Base-by-base conservation (phyloP, 2,797 vertebrate genomes). In the Lithobates pipiens region DNA sequence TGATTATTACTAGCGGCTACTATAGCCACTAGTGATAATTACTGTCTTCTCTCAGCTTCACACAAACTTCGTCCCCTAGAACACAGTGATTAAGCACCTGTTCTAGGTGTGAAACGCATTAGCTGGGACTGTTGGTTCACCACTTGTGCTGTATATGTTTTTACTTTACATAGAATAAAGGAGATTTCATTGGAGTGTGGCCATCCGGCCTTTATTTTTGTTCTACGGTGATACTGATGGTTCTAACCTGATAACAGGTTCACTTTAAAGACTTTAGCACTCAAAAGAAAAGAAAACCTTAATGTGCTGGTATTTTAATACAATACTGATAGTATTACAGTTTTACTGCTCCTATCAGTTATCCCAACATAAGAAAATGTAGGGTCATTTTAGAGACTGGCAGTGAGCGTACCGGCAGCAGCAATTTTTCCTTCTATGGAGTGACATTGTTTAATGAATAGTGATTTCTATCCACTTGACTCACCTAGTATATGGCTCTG, bases 401-500 rank as follows among this genome's bases (percentile, higher is more conserved):
- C 46, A 54, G 46, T 57, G 21, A 34, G 34, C 3, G 50, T 34
- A 76, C 0, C 34, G 50, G 9, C 18, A 76, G 32, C 34, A 69
- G 21, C 29, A 34, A 80, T 54, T 69, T 4, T 50, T 80, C 21
- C 4, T 57, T 2, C 23, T 27, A 54, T 32, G n/a, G 5, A 36
- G 10, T 36, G 29, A 46, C 21, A 39, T 42, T 15, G 23, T 65
- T 25, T 32, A 67, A 50, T n/a, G 46, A 80, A 36, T 50, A 25
- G 68, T 34, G 10, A 54, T 44, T 27, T 23, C 16, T 67, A 76
- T 67, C 21, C 44, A 57, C 77, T 75, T 32, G 80, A 91, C 94
- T 95, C 92, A 99, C 98, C 98, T 86, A 99, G 91, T 16, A 95
- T 95, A 90, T 90, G 95, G 92, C 96, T 97, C 86, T 90, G 94